These are phyloP conservation scores for Amphipyra tragopoginis DNA, from an alignment of 2,888 invertebrate genomes.

Conservation along the genomic window DNA sequence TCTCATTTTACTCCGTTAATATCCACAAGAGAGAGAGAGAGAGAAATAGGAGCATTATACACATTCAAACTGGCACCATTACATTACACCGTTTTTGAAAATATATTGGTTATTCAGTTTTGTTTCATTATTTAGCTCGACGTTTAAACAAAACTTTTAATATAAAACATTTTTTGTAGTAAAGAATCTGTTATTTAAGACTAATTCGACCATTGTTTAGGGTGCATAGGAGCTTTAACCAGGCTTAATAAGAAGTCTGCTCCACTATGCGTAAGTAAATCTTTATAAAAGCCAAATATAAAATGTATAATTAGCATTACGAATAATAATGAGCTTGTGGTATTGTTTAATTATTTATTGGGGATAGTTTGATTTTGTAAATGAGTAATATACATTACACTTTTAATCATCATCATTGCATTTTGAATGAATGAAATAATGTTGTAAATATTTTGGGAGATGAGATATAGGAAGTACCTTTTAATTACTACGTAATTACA, in stretches of 20 bases:
- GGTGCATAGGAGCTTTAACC: constrained; percentile 8
- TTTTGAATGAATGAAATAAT: constrained; percentile 12
- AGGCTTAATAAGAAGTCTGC: constrained; percentile 16
- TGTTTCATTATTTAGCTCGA: too few species aligned
- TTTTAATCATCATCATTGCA: constrained; percentile 17
- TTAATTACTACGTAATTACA: constrained; percentile 33
- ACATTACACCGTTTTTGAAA: too few species aligned
- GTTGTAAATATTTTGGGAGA: constrained; percentile 41
- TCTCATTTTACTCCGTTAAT: too few species aligned
- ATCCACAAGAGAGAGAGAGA: too few species aligned
- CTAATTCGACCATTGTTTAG: constrained; percentile 20
- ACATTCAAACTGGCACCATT: too few species aligned
- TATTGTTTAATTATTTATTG: constrained; percentile 41
- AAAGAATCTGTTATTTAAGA: constrained; percentile 3
- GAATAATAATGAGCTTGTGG: constrained; percentile 39
- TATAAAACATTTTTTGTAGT: not conserved
- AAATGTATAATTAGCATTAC: constrained; percentile 38
- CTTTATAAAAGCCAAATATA: constrained; percentile 44
- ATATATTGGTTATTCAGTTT: too few species aligned
- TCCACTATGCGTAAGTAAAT: constrained; percentile 18
- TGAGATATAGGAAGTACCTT: constrained; percentile 17
- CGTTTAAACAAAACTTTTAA: too few species aligned
- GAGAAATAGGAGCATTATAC: too few species aligned
- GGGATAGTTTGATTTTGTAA: constrained; percentile 33
- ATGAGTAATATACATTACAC: constrained; percentile 20